A percentile compares a stretch with the other conserved stretches of the same genome.
Evolutionary conservation across 2,113 vertebrate species (phyloP).

Genomic region (Eulemur rufifrons): DNA sequence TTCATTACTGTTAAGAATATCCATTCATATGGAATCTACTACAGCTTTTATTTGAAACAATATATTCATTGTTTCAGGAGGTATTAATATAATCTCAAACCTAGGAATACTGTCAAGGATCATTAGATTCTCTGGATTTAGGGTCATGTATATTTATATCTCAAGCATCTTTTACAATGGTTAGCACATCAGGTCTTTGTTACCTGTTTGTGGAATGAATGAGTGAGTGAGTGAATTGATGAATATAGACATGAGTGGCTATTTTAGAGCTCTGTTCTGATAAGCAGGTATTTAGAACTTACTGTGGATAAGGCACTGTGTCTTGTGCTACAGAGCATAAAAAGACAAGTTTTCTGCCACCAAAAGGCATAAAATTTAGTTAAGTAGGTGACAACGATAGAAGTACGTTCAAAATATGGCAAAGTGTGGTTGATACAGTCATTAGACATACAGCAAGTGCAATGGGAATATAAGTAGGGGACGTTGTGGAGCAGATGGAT

Average conservation of each 20-base stretch:
- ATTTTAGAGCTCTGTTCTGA: not conserved
- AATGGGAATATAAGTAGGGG: accelerated
- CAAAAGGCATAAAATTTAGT: not conserved
- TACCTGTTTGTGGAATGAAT: not conserved
- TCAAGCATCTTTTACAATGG: not conserved
- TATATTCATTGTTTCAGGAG: not conserved
- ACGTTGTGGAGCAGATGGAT: not conserved
- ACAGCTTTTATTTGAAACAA: not conserved
- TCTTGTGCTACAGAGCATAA: not conserved
- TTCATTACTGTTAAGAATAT: not conserved
- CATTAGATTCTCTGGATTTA: not conserved
- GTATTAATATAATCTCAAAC: not conserved
- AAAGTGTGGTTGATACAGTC: not conserved
- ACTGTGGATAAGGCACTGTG: not conserved
- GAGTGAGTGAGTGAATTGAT: not conserved
- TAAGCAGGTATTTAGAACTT: not conserved
- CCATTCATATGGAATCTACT: not conserved
- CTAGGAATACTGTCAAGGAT: not conserved
- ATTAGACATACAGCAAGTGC: accelerated
- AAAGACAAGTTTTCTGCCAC: not conserved
- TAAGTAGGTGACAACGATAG: not conserved
- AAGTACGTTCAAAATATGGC: not conserved
- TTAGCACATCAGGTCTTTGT: not conserved
- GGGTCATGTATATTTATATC: not conserved
- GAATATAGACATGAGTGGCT: not conserved